A percentile compares a stretch with the other conserved stretches of the same genome.
These are phyloP conservation scores for Thalassoma bifasciatum DNA, from an alignment of 2,113 vertebrate genomes.

Conservation along the genomic window DNA sequence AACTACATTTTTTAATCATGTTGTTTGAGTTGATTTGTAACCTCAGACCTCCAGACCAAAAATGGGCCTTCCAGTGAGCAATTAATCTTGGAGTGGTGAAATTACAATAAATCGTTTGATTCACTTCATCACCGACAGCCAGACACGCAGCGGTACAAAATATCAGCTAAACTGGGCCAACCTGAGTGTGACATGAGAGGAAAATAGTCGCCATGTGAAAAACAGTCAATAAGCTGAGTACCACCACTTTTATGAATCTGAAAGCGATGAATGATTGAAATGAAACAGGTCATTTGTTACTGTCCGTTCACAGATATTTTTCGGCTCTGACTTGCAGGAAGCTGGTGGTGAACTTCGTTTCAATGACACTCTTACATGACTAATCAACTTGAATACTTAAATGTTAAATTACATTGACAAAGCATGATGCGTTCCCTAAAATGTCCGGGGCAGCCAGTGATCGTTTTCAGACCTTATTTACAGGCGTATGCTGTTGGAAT, in stretches of 20 bases:
- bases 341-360: constrained; percentile 25
- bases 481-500: constrained; percentile 47
- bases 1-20: not conserved
- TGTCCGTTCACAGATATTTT: not conserved
- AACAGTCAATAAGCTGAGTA: constrained; percentile 16
- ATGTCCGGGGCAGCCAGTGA: constrained; percentile 7
- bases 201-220: not conserved
- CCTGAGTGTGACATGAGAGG: not conserved
- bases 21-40: not conserved
- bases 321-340: constrained; percentile 15
- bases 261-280: constrained; percentile 19
- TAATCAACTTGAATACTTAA: constrained; percentile 15
- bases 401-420: constrained; percentile 19
- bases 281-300: constrained; percentile 11
- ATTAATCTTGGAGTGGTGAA: too few species aligned
- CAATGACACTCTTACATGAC: constrained; percentile 15
- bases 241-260: constrained; percentile 25
- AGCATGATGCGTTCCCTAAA: constrained; percentile 20
- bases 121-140: too few species aligned
- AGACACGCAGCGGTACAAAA: not conserved
- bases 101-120: too few species aligned
- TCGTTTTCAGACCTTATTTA: constrained; percentile 62
- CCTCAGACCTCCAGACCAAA: too few species aligned
- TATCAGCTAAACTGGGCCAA: not conserved
- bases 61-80: too few species aligned